Percentiles rank a stretch among this genome's conserved stretches.
Evolutionary conservation across 2,113 vertebrate genomes (phyloP).

Genomic region (Albula goreensis): DNA sequence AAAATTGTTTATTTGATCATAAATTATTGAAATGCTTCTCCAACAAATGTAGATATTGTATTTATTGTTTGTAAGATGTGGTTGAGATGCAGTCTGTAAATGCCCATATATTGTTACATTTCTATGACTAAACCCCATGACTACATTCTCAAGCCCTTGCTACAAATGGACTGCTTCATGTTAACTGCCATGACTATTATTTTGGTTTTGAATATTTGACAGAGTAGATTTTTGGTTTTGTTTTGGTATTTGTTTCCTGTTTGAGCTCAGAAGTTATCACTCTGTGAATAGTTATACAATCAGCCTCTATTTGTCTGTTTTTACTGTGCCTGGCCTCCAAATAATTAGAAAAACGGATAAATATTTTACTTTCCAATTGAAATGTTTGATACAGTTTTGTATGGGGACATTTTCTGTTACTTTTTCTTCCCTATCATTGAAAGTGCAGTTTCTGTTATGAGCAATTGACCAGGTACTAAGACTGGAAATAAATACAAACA

Average conservation of each 20-base stretch:
- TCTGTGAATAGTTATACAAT: not conserved
- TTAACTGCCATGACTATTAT: not conserved
- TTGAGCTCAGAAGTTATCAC: not conserved
- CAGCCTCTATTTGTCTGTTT: not conserved
- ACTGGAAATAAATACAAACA: not conserved
- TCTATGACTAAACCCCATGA: not conserved
- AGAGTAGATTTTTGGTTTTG: constrained; percentile 1
- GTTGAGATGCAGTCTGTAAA: too few relatives aligned
- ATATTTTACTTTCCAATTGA: not conserved
- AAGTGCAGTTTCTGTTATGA: not conserved
- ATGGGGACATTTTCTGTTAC: not conserved
- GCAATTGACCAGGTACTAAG: not conserved
- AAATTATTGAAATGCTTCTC: not conserved
- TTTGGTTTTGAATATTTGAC: constrained; percentile 16
- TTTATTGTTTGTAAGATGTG: not conserved
- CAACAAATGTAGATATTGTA: not conserved
- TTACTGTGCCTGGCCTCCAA: not conserved
- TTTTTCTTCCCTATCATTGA: not conserved
- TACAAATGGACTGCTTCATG: constrained; percentile 13
- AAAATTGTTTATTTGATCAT: constrained; percentile 16
- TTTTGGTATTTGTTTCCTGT: not conserved
- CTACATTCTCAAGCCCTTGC: not conserved
- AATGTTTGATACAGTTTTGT: too few relatives aligned
- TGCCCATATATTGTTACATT: not conserved
- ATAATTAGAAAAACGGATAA: not conserved